Evolutionary conservation across 2,113 vertebrate genomes (phyloP).

Genomic region (Aspidoscelis tigris): DNA sequence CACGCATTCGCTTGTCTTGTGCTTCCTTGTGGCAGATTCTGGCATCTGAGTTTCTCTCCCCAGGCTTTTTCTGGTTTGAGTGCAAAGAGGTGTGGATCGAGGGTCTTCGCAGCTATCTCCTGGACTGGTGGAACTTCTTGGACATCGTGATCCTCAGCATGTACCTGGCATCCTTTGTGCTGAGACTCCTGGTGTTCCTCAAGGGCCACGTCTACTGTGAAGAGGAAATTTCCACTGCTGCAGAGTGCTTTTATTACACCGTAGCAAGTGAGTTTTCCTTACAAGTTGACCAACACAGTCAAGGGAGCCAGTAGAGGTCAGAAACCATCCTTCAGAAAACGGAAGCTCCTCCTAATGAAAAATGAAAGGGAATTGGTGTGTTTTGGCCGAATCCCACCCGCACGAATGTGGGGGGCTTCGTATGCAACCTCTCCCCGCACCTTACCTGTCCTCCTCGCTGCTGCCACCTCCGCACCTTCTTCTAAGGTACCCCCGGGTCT

Average conservation of each 20-base stretch:
- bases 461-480: no score
- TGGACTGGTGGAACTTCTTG: slow-evolving; percentile 92
- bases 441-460: no score
- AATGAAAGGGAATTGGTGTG: no score
- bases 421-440: no score
- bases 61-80: slow-evolving; percentile 93
- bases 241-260: slow-evolving; percentile 85
- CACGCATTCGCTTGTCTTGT: no score
- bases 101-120: slow-evolving; percentile 85
- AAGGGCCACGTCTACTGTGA: slow-evolving; percentile 81
- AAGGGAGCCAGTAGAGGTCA: no score
- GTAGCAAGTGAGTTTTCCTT: slow-evolving; percentile 75
- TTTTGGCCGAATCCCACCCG: no score
- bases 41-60: fast-evolving
- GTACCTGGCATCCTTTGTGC: slow-evolving; percentile 86
- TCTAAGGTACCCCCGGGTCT: no score
- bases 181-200: slow-evolving; percentile 82
- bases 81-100: slow-evolving; percentile 94
- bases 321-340: no score
- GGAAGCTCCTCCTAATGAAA: no score
- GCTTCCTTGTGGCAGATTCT: background rate
- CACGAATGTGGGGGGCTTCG: no score
- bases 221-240: slow-evolving; percentile 3
- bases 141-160: slow-evolving; percentile 90
- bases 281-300: background rate